Base-by-base conservation (phyloP, 2,113 vertebrate genomes). In the Morone chrysops region DNA sequence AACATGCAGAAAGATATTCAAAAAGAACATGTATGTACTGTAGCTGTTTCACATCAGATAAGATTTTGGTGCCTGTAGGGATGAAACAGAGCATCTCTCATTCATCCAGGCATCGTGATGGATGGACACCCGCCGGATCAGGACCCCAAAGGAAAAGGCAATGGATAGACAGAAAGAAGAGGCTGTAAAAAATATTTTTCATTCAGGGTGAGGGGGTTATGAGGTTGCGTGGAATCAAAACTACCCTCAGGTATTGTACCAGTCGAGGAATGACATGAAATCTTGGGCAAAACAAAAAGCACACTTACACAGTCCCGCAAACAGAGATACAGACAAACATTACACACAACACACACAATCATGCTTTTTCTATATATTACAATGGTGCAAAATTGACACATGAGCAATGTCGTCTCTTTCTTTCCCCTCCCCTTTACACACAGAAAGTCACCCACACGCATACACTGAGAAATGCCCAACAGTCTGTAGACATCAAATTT, bases 51-150 rank as follows among this genome's bases (percentile, higher is more conserved):
- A 69, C 25, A 43, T 78, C 84, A 80, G 79, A 83, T 48, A 60
- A 60, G 66, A 60, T 38, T 41, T 62, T 0, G 9, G 16, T 12
- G 90, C 87, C 89, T 57, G 68, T 3, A 51, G 92, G 86, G 78
- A 71, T 57, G 63, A 82, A 88, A 70, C 69, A 36, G 85, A 84
- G 47, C 72, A 66, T 89, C 84, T 72, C 69, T n/a, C 87, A 51
- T 88, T 86, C 88, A 87, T 84, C 82, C 61, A 57, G 47, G 75
- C 88, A 12, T 20, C 9, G 88, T 92, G 91, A 93, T 91, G 89
- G 89, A 94, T 87, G 69, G 83, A 91, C 87, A 87, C 71, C 87
- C 75, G 67, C 70, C 61, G 9, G 75, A 86, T 86, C 72, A 65
- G 83, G 65, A 83, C 77, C 88, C 90, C 74, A 48, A 47, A 82